Evolutionary conservation across 2,888 invertebrate genomes (phyloP), one percentile per base, ranked within the genome.

Genomic region (Cryptophagus acutangulus): DNA sequence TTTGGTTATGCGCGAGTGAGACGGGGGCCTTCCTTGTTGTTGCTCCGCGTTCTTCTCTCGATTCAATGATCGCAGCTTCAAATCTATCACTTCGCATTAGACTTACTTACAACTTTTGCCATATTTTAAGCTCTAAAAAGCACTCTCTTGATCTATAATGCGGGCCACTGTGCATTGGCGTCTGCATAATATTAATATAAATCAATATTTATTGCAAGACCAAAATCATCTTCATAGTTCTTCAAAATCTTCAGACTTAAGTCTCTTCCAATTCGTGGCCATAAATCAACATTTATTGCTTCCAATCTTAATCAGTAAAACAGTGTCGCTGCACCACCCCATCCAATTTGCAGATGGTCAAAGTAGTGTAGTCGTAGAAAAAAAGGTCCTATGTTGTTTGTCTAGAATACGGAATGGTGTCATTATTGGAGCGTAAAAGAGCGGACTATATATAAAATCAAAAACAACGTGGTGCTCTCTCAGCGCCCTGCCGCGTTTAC

Each of bases 81-180:
- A 65, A 63, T 63, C 65, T 64, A 65, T 65, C 63, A 62, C 60
- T 52, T 51, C 50, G 63, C 57, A 64, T 65, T 65, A 66, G 51
- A 57, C 52, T 59, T 62, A 59, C 65, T 62, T 63, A 62, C 57
- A 64, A 65, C 58, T 66, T 66, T 63, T 62, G 62, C 59, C 62
- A 66, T 65, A 66, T 63, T 65, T 64, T 62, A 62, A 58, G 59
- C 54, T 50, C 54, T 51, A 49, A 56, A n/a, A 54, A 57, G 58
- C 55, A 54, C 52, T 59, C 48, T 45, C 48, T 26, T 26, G 26
- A 26, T 20, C 49, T 54, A 49, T 57, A 58, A 59, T 54, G 54
- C 56, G 48, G 46, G 50, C 55, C 56, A 51, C 54, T 53, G 52
- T 54, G 40, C 47, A 26, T n/a, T 45, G 48, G 52, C 48, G 51